Conservation (phyloP, 1,140 invertebrate species). For the Bradysia coprophila region DNA sequence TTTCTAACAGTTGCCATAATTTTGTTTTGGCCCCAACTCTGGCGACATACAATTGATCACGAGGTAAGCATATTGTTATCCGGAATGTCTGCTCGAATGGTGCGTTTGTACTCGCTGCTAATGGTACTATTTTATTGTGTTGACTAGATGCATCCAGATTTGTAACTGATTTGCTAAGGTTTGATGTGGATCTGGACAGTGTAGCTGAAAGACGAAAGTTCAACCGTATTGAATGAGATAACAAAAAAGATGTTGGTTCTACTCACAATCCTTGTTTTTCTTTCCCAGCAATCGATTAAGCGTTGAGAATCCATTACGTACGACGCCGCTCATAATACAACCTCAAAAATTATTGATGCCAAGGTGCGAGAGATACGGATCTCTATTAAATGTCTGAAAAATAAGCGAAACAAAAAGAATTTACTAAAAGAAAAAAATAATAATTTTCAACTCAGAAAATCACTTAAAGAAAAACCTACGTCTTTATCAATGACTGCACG, state of each 20-base stretch:
- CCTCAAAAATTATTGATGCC: no score
- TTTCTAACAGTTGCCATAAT: conserved; percentile 44
- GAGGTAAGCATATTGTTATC: conserved; percentile 53
- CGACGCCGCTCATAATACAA: conserved; percentile 6
- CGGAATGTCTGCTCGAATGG: conserved; percentile 24
- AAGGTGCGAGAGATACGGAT: no score
- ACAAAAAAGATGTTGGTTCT: neutral
- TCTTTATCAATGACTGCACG: no score
- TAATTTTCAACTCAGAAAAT: no score
- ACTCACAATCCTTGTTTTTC: conserved; percentile 12
- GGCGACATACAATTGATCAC: conserved; percentile 51
- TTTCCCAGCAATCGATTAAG: conserved; percentile 23
- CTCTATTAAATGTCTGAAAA: no score
- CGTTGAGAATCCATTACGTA: conserved; percentile 23
- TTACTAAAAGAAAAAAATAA: no score
- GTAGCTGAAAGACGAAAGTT: conserved; percentile 2
- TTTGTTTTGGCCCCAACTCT: conserved; percentile 34
- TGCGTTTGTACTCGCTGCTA: conserved; percentile 18
- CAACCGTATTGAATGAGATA: neutral
- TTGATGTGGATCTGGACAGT: conserved; percentile 19
- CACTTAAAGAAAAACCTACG: no score
- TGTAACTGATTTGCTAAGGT: conserved; percentile 7
- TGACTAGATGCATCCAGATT: conserved; percentile 5
- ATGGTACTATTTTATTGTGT: conserved; percentile 21
- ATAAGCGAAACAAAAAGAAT: no score